phyloP scores from a whole-genome alignment of 1,140 invertebrate genomes.

The Trichonephila inaurata region DNA sequence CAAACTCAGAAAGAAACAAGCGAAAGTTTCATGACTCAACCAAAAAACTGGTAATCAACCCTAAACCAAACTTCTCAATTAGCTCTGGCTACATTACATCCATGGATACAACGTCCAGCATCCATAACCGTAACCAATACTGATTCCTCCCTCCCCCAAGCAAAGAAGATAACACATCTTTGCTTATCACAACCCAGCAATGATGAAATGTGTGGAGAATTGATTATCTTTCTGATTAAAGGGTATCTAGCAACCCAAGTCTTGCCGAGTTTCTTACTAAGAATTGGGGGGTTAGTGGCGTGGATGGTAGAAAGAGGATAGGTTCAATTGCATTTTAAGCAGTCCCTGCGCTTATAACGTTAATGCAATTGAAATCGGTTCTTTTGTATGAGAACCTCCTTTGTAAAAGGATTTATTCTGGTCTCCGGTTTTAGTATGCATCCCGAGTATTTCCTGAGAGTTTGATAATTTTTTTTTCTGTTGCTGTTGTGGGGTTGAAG shows the following conservation, averaged over 20 bases:
- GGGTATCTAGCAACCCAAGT: background rate
- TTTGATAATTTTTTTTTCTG: background rate
- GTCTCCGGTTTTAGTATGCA: background rate
- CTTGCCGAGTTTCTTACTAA: background rate
- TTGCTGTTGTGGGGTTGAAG: background rate
- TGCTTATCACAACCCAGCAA: slow-evolving; percentile 41
- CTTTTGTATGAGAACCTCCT: background rate
- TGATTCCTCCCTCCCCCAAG: background rate
- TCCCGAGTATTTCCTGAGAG: background rate
- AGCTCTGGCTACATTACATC: background rate
- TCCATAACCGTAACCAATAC: slow-evolving; percentile 31
- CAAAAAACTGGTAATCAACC: background rate
- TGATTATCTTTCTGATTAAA: slow-evolving; percentile 57
- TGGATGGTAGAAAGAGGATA: background rate
- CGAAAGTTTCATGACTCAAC: background rate
- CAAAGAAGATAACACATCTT: slow-evolving; percentile 48
- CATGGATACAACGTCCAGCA: background rate
- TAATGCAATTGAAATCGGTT: slow-evolving; percentile 51
- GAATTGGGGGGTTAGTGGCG: background rate
- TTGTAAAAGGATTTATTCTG: slow-evolving; percentile 10
- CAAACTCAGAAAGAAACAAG: background rate
- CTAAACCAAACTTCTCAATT: slow-evolving; percentile 13
- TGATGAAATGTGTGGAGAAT: slow-evolving; percentile 49
- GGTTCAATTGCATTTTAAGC: slow-evolving; percentile 25
- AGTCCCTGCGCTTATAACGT: background rate